These are phyloP conservation scores for Ceratina japonica DNA, from an alignment of 1,140 invertebrate genomes.

Conservation along the genomic window DNA sequence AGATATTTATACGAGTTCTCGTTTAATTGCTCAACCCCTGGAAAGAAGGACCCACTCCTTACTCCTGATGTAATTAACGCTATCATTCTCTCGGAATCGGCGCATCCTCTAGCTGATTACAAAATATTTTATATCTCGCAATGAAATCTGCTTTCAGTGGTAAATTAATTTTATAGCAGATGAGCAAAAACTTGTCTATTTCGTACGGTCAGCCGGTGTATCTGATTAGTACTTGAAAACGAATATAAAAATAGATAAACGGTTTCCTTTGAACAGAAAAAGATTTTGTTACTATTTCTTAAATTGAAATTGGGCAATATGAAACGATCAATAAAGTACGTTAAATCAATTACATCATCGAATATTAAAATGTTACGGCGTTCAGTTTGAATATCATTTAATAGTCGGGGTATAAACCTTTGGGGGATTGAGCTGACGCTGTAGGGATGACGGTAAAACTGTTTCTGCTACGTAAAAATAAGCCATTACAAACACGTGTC, in stretches of 20 bases:
- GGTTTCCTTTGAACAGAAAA: background rate
- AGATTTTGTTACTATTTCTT: background rate
- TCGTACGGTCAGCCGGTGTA: too few species aligned
- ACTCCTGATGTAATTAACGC: conserved; percentile 65
- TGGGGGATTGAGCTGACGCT: background rate
- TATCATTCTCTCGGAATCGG: conserved; percentile 59
- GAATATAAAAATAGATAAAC: background rate
- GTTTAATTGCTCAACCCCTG: conserved; percentile 63
- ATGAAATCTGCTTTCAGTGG: background rate
- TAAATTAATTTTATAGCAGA: background rate
- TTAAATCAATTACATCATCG: conserved; percentile 33
- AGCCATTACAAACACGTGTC: conserved; percentile 72
- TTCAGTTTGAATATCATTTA: conserved; percentile 9
- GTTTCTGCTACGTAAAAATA: conserved; percentile 65
- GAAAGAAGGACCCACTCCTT: conserved; percentile 53
- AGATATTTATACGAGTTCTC: conserved; percentile 70
- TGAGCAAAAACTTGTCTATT: background rate
- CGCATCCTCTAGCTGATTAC: conserved; percentile 19
- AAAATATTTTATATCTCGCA: conserved; percentile 32
- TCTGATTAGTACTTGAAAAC: too few species aligned
- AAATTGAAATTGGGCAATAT: background rate
- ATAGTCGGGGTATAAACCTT: conserved; percentile 25
- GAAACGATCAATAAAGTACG: background rate
- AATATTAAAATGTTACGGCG: conserved; percentile 33
- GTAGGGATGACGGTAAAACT: conserved; percentile 15